Base-by-base conservation (phyloP, 2,797 vertebrate species). In the Betta splendens region DNA sequence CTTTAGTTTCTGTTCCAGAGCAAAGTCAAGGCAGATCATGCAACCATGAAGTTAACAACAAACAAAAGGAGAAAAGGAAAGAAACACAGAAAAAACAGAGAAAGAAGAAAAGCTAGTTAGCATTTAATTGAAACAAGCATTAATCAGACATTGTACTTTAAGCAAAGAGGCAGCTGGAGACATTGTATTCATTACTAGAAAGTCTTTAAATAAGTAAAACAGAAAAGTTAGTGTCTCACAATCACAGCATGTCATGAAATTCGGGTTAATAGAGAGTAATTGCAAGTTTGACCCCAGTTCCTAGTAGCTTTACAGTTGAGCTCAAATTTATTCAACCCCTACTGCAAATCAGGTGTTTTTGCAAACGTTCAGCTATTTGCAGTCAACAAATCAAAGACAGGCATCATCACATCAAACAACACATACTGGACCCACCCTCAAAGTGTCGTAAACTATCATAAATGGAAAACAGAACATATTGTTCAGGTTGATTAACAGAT, bases 1-100 rank as follows among this genome's bases (percentile, higher is more conserved):
- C 85, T 85, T 79, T 87, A 22, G 49, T 80, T 80, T 86, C 88
- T 87, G 81, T 32, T 81, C 60, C 80, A 42, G 64, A 39, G 16
- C n/a, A 79, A 49, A 35, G 64, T 47, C 40, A 65, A 58, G 61
- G 46, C 50, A 80, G 49, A 71, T 47, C 59, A 80, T 51, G 73
- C 76, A 83, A 83, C 50, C 64, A 57, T 73, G 64, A 12, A 37
- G 52, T 45, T 31, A 33, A 33, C 4, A 33, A 12, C 35, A 9
- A 15, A 38, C 35, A 43, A 55, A 20, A 64, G n/a, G 3, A 67
- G 29, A 61, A 49, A 68, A 26, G 23, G 21, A 40, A 43, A 54
- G 26, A 54, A 47, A n/a, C n/a, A n/a, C 26, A 77, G 36, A 64
- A 9, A 62, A 81, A 63, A 64, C 16, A 28, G 31, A 69, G 42